phyloP scores from a whole-genome alignment of 2,888 invertebrate genomes.

The Lacanobia oleracea region DNA sequence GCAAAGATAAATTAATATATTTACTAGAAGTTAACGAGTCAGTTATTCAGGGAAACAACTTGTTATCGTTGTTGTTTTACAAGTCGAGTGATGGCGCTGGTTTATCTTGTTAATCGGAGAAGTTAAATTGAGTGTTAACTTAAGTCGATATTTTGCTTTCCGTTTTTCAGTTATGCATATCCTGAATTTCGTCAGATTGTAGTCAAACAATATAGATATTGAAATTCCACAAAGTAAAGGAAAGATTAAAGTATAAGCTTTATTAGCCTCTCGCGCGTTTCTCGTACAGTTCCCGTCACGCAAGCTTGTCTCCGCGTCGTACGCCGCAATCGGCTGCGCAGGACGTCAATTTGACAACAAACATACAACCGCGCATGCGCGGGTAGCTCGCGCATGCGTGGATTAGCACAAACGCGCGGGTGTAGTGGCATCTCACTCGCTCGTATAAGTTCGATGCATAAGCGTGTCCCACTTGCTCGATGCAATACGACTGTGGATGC shows the following conservation, averaged over 20 bases:
- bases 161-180: neutral
- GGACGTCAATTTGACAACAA: too few species aligned
- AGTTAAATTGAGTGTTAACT: conserved; percentile 10
- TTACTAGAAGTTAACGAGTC: conserved; percentile 19
- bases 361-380: too few species aligned
- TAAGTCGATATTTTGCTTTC: neutral
- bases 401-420: too few species aligned
- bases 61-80: conserved; percentile 36
- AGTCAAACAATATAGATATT: neutral
- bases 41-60: conserved; percentile 13
- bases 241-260: neutral
- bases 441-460: too few species aligned
- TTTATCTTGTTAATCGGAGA: conserved; percentile 16
- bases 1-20: conserved; percentile 39
- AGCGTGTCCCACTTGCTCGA: too few species aligned
- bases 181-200: neutral
- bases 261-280: too few species aligned
- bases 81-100: neutral
- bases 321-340: too few species aligned
- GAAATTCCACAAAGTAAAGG: neutral
- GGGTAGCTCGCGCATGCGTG: too few species aligned
- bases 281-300: too few species aligned
- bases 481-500: too few species aligned
- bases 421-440: too few species aligned
- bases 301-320: too few species aligned